Evolutionary conservation across 1,140 invertebrate genomes (phyloP), one percentile per base, ranked within the genome.

Genomic region (Drosophila baimaii): DNA sequence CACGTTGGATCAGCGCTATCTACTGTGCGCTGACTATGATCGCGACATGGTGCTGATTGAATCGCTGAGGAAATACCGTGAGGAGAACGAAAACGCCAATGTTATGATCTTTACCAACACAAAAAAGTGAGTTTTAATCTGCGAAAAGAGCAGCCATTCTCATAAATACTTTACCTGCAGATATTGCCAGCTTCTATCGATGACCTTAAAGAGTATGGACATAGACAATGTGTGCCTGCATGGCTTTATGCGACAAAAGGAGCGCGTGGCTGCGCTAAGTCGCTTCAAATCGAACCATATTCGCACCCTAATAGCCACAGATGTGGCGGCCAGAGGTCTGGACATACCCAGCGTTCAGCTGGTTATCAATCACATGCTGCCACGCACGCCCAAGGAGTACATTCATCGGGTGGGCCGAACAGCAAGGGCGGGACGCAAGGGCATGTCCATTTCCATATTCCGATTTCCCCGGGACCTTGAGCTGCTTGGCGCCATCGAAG

Each of bases 321-420:
- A 99, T 94, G 97, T 99, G 1, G 98, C 98, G 1, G 97, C 98
- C 74, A 94, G 98, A 93, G 98, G 98, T 79, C 92, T 98, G 21
- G 97, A 98, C 83, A 97, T 98, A 90, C 96, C 96, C 4, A 94
- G 95, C 56, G 98, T 99, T 4, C 95, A 98, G 91, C 93, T 99
- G 64, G 97, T 99, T 0, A 95, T 99, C 1, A 99, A 99, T 93
- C 97, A 99, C 91, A 96, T 96, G 79, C 94, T 99, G 77, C 98
- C 98, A 0, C 95, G 95, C 61, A 94, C 96, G 69, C 95, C 97
- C 1, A 98, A 98, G 90, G 97, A 98, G 85, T 99, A 99, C 92
- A 96, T 99, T 83, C 99, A 99, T 93, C 93, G 99, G 81, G 98
- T 99, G 17, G 99, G 99, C 37, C 94, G 99, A 89, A 99, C 98